phyloP scores from a whole-genome alignment of 2,797 vertebrate species.

The Sebastiscus albofasciatus region DNA sequence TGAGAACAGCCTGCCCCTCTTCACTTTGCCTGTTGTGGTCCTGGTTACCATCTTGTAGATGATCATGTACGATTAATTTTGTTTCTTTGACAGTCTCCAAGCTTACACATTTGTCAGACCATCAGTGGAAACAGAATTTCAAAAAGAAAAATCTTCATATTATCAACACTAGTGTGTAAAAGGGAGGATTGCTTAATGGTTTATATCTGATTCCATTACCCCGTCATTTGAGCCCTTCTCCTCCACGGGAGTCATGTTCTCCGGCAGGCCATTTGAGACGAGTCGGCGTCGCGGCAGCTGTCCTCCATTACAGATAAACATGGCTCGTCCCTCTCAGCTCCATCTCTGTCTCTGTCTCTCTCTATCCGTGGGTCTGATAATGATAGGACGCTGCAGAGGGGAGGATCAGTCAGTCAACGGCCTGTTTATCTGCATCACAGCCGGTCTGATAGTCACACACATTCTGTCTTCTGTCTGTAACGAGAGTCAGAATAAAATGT shows the following conservation, averaged over 20 bases:
- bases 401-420: slow-evolving; percentile 43
- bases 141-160: neutral
- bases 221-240: slow-evolving; percentile 64
- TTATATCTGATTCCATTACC: slow-evolving; percentile 56
- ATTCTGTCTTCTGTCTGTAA: neutral
- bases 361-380: slow-evolving; percentile 35
- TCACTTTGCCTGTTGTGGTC: neutral
- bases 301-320: slow-evolving; percentile 67
- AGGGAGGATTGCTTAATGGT: slow-evolving; percentile 42
- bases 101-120: neutral
- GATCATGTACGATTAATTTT: neutral
- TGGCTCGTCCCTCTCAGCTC: slow-evolving; percentile 43
- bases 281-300: slow-evolving; percentile 43
- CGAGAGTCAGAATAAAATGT: slow-evolving; percentile 1
- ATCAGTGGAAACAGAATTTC: neutral
- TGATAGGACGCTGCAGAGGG: slow-evolving; percentile 34
- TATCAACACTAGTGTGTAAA: neutral
- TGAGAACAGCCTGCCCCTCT: no score
- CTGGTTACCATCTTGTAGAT: neutral
- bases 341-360: slow-evolving; percentile 14
- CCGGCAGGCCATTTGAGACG: slow-evolving; percentile 64
- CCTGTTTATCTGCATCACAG: slow-evolving; percentile 29
- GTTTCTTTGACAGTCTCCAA: neutral
- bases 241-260: slow-evolving; percentile 68
- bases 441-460: neutral